Evolutionary conservation across 2,888 invertebrate species (phyloP).

Genomic region (Epinotia bilunana): DNA sequence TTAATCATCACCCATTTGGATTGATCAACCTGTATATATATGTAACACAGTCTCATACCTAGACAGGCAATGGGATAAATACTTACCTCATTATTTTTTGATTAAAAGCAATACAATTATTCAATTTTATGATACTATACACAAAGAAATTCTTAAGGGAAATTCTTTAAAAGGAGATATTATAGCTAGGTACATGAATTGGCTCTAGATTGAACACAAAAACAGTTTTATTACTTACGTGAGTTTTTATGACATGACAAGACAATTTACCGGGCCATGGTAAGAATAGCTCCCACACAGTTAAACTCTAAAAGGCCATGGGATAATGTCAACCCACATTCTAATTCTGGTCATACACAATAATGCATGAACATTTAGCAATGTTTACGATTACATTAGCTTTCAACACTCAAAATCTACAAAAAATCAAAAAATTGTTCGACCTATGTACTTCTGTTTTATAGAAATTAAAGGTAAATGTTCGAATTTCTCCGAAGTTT

Average conservation of each 20-base stretch:
- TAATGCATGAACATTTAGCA: neutral
- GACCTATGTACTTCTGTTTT: no score
- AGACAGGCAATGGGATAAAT: slow-evolving; percentile 17
- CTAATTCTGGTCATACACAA: slow-evolving; percentile 25
- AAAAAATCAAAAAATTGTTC: slow-evolving; percentile 4
- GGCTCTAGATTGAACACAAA: slow-evolving; percentile 14
- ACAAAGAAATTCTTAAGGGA: no score
- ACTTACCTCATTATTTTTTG: slow-evolving; percentile 13
- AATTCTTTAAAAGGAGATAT: no score
- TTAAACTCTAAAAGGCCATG: neutral
- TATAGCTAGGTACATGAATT: slow-evolving; percentile 4
- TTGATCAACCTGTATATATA: slow-evolving; percentile 13
- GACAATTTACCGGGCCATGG: slow-evolving; percentile 12
- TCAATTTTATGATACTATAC: slow-evolving; percentile 12
- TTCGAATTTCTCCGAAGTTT: no score
- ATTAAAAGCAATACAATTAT: slow-evolving; percentile 19
- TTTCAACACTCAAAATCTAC: slow-evolving; percentile 15
- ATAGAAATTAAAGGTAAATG: no score
- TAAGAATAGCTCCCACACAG: neutral
- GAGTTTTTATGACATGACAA: slow-evolving; percentile 9
- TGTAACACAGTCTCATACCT: slow-evolving; percentile 13
- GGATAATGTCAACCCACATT: slow-evolving; percentile 19
- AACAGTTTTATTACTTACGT: slow-evolving; percentile 16
- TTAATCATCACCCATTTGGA: no score
- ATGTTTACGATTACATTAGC: slow-evolving; percentile 9